phyloP scores from a whole-genome alignment of 2,888 invertebrate species.

The Dryococelus australis region DNA sequence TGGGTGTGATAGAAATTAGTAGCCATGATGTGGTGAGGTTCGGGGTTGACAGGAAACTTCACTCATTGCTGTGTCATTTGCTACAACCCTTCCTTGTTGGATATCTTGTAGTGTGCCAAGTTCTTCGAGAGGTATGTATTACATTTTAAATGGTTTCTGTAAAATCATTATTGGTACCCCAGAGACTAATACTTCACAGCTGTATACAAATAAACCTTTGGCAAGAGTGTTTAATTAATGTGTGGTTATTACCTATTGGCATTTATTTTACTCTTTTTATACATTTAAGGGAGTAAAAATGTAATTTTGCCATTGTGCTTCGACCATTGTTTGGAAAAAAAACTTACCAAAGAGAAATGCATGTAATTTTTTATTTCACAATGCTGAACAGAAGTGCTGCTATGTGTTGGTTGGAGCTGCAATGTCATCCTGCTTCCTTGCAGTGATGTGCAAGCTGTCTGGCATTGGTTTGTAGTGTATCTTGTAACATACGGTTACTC shows the following conservation, averaged over 20 bases:
- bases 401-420: too few species aligned
- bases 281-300: too few species aligned
- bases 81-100: constrained; percentile 71
- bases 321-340: too few species aligned
- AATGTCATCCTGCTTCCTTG: too few species aligned
- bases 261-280: neutral
- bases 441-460: too few species aligned
- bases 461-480: too few species aligned
- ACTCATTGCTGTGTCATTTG: constrained; percentile 66
- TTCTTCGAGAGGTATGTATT: constrained; percentile 61
- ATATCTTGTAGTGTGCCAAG: constrained; percentile 62
- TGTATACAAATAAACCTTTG: neutral
- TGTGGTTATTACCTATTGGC: neutral
- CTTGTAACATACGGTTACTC: too few species aligned
- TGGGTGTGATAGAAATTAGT: constrained; percentile 54
- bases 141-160: neutral
- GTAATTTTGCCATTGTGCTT: too few species aligned
- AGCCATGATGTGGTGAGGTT: constrained; percentile 54
- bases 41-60: constrained; percentile 60
- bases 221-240: neutral
- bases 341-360: too few species aligned
- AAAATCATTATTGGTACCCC: neutral
- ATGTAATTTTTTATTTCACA: too few species aligned
- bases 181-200: too few species aligned
- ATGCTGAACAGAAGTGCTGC: too few species aligned